Percentiles rank a stretch among this genome's conserved stretches.
Evolutionary conservation across 2,888 invertebrate species (phyloP).

Genomic region (Caenorhabditis uteleia): DNA sequence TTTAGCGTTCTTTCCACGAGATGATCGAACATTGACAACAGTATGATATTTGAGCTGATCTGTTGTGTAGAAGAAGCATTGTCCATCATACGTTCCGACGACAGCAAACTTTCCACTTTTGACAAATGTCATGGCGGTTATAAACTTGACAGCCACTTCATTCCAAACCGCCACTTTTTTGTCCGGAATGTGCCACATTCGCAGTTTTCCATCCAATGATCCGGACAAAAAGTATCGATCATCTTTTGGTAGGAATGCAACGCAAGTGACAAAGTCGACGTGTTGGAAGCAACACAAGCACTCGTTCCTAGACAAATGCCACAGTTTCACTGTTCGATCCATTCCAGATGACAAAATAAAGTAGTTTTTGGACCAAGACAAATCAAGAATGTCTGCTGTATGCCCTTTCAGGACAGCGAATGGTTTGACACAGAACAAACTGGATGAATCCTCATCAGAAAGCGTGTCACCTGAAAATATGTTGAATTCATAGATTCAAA

Average conservation of each 20-base stretch:
- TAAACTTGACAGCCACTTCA: constrained; percentile 63
- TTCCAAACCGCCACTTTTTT: constrained; percentile 74
- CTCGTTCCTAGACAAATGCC: constrained; percentile 95
- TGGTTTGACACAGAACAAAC: constrained; percentile 34
- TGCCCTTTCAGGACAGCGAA: constrained; percentile 76
- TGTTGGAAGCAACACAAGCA: constrained; percentile 98
- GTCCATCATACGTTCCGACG: constrained; percentile 96
- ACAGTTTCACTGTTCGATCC: constrained; percentile 85
- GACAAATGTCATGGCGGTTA: constrained; percentile 69
- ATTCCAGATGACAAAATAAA: constrained; percentile 66
- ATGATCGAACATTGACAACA: constrained; percentile 90
- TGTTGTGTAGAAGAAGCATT: constrained; percentile 96
- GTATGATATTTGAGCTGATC: constrained; percentile 98
- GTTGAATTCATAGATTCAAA: background rate
- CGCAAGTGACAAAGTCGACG: constrained; percentile 97
- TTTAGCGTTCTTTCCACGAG: constrained; percentile 91
- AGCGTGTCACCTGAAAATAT: constrained; percentile 5
- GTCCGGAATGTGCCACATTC: constrained; percentile 99
- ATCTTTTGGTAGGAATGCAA: constrained; percentile 92
- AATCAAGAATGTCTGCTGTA: constrained; percentile 91
- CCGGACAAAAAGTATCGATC: constrained; percentile 90
- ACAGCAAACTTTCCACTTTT: constrained; percentile 93
- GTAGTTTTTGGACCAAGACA: constrained; percentile 90
- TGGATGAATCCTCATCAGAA: constrained; percentile 3
- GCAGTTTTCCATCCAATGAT: constrained; percentile 92